These are phyloP conservation scores for Troglohyphantes excavatus DNA, from an alignment of 2,888 invertebrate genomes.

Conservation along the genomic window DNA sequence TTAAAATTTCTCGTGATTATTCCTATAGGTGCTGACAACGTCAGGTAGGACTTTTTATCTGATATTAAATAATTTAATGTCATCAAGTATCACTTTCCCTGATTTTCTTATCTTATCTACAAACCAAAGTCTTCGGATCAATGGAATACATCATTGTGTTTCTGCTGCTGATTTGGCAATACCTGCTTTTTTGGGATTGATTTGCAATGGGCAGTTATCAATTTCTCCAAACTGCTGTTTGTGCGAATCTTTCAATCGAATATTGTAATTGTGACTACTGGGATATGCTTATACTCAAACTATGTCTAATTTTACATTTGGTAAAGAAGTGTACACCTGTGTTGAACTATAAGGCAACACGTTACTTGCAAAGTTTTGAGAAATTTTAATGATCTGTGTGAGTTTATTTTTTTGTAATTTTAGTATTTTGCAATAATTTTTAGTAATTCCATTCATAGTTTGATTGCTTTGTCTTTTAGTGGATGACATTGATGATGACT, in stretches of 20 bases:
- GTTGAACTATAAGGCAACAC: neutral
- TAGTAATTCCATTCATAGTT: neutral
- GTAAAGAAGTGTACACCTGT: neutral
- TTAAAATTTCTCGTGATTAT: no score
- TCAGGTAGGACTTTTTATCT: neutral
- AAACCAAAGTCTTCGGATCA: conserved; percentile 38
- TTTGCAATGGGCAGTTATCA: neutral
- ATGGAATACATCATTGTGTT: conserved; percentile 18
- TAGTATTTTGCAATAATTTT: neutral
- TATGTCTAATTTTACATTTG: neutral
- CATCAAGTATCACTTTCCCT: neutral
- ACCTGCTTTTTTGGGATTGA: neutral
- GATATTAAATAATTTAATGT: neutral
- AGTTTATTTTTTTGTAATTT: neutral
- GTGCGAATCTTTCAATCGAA: neutral
- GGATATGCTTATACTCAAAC: neutral
- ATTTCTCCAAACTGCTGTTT: neutral
- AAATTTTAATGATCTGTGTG: neutral
- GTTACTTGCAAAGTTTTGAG: neutral
- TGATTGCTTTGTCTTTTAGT: conserved; percentile 29
- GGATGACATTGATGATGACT: conserved; percentile 78
- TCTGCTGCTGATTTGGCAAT: conserved; percentile 31
- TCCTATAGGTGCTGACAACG: neutral
- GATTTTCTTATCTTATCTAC: conserved; percentile 52
- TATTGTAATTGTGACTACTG: neutral